These are phyloP conservation scores for Drosophila putrida DNA, from an alignment of 2,888 invertebrate species.

Conservation along the genomic window DNA sequence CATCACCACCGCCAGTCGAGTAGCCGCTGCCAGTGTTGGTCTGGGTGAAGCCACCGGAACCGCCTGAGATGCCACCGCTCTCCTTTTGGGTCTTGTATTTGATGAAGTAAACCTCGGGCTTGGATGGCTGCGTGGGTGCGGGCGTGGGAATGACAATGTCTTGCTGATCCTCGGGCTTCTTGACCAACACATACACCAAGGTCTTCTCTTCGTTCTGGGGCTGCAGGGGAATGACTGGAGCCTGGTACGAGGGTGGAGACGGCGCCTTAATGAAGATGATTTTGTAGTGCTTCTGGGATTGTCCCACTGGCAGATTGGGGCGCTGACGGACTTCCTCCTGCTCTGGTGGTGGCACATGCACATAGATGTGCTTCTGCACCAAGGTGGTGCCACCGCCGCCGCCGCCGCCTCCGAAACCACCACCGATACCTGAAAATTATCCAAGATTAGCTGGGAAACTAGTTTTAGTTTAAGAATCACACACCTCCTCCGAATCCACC, in stretches of 20 bases:
- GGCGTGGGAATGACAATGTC: slow-evolving; percentile 92
- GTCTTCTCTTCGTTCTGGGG: slow-evolving; percentile 95
- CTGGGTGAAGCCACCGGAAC: slow-evolving; percentile 47
- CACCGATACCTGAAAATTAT: slow-evolving; percentile 61
- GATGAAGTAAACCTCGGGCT: slow-evolving; percentile 95
- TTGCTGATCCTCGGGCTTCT: slow-evolving; percentile 94
- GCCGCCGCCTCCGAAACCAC: slow-evolving; percentile 76
- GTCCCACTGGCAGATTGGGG: slow-evolving; percentile 88
- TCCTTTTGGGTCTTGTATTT: slow-evolving; percentile 86
- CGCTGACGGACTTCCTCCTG: slow-evolving; percentile 89
- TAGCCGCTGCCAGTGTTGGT: slow-evolving; percentile 40
- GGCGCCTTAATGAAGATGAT: slow-evolving; percentile 97
- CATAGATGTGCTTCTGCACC: slow-evolving; percentile 95
- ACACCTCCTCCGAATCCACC: slow-evolving; percentile 72
- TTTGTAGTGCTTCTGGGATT: slow-evolving; percentile 95
- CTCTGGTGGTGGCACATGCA: slow-evolving; percentile 95
- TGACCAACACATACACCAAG: slow-evolving; percentile 94
- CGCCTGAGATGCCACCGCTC: slow-evolving; percentile 60
- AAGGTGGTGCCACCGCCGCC: slow-evolving; percentile 86
- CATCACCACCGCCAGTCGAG: slow-evolving; percentile 71
- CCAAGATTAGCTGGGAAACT: slow-evolving; percentile 35
- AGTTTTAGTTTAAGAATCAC: slow-evolving; percentile 18
- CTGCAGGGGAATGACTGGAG: slow-evolving; percentile 92
- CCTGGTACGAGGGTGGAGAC: slow-evolving; percentile 92
- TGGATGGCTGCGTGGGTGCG: slow-evolving; percentile 93